A percentile compares a stretch with the other conserved stretches of the same genome.
Conservation (phyloP, 1,140 invertebrate genomes). For the Apocrypta bakeri region DNA sequence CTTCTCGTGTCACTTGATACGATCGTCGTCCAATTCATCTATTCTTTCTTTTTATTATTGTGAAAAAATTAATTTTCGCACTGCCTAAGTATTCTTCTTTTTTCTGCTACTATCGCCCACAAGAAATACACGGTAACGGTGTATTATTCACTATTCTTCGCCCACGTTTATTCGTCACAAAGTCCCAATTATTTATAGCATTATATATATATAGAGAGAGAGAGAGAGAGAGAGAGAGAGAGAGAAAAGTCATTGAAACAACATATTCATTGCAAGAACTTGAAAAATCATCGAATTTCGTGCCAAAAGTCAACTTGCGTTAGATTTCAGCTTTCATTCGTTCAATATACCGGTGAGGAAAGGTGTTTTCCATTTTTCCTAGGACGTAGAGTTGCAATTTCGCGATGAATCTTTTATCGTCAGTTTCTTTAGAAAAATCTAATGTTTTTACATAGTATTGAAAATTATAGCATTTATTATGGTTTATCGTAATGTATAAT, state of each 20-base stretch:
- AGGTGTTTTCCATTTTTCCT: not conserved
- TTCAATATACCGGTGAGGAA: not conserved
- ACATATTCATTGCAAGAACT: constrained; percentile 32
- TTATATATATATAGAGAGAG: not conserved
- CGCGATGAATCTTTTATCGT: too few species aligned
- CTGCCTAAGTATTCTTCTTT: too few species aligned
- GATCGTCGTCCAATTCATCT: not conserved
- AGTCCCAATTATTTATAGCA: constrained; percentile 21
- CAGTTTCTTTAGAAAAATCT: too few species aligned
- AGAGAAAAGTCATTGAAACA: constrained; percentile 27
- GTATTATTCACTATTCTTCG: too few species aligned
- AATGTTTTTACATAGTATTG: too few species aligned
- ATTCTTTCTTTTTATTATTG: not conserved
- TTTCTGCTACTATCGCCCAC: too few species aligned
- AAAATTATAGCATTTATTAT: too few species aligned
- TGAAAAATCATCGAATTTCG: constrained; percentile 40
- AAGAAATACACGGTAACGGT: too few species aligned
- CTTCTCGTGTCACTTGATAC: not conserved
- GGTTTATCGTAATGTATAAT: too few species aligned
- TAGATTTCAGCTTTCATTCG: not conserved
- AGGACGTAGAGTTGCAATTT: not conserved
- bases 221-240: not conserved
- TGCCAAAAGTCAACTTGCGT: constrained; percentile 30
- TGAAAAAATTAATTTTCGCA: too few species aligned
- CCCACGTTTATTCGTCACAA: constrained; percentile 24